Evolutionary conservation across 1,140 invertebrate species (phyloP).

Genomic region (Cydia fagiglandana): DNA sequence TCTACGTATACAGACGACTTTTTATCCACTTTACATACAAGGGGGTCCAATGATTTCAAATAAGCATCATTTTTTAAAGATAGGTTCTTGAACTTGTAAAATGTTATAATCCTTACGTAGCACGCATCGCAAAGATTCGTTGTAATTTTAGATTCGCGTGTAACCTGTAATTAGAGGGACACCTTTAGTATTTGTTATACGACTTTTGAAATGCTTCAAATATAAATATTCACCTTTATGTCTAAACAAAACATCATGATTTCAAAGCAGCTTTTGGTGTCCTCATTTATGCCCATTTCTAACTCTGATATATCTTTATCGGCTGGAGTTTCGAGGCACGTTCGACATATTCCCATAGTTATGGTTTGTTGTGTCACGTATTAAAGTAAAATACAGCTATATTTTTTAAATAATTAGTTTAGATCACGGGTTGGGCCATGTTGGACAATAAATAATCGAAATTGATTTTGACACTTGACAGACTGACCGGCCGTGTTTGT

Average conservation of each 20-base stretch:
- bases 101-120: constrained; percentile 54
- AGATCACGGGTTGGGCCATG: too few species aligned
- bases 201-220: neutral
- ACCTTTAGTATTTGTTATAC: neutral
- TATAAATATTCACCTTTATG: constrained; percentile 50
- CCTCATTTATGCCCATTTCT: constrained; percentile 43
- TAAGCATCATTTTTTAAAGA: constrained; percentile 57
- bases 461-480: too few species aligned
- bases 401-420: too few species aligned
- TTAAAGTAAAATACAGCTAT: neutral
- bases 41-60: constrained; percentile 38
- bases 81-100: constrained; percentile 58
- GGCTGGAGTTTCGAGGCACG: constrained; percentile 45
- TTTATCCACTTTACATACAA: neutral
- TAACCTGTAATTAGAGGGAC: constrained; percentile 44
- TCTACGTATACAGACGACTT: neutral
- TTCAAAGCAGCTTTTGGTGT: constrained; percentile 47
- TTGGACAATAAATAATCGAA: too few species aligned
- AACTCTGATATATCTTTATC: constrained; percentile 52
- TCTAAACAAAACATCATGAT: constrained; percentile 62
- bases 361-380: neutral
- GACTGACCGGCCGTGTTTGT: too few species aligned
- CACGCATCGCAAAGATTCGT: constrained; percentile 60
- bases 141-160: constrained; percentile 44
- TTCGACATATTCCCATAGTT: constrained; percentile 50